These are phyloP conservation scores for Campoplex nolae DNA, from an alignment of 2,888 invertebrate genomes.

Conservation along the genomic window DNA sequence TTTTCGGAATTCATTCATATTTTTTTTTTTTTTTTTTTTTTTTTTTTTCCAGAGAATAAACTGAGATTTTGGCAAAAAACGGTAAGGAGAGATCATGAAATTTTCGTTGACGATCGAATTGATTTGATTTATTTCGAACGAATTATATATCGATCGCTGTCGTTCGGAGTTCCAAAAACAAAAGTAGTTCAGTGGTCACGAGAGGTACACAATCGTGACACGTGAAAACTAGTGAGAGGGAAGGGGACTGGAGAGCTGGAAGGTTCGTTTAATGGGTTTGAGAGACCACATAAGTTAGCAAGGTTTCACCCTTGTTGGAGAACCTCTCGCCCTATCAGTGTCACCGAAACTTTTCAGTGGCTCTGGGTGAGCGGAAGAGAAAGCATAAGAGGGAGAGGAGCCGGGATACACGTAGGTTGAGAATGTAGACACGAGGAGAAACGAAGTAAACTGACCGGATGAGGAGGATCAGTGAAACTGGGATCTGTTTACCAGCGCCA, in stretches of 20 bases:
- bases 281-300: constrained; percentile 42
- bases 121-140: background rate
- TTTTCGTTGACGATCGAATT: too few relatives aligned
- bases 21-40: background rate
- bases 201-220: constrained; percentile 11
- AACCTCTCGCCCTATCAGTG: constrained; percentile 14
- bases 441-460: constrained; percentile 9
- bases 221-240: constrained; percentile 3
- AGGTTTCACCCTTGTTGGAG: background rate
- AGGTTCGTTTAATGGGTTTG: constrained; percentile 19
- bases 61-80: too few relatives aligned
- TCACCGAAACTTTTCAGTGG: constrained; percentile 39
- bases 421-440: background rate
- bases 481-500: constrained; percentile 45
- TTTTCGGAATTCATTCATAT: too few relatives aligned
- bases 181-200: background rate
- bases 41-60: background rate
- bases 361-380: background rate
- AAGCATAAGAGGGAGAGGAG: background rate
- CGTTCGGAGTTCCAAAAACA: background rate
- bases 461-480: constrained; percentile 38
- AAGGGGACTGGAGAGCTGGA: background rate
- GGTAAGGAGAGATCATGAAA: too few relatives aligned
- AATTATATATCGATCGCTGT: constrained; percentile 16
- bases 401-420: background rate